A percentile compares a stretch with the other conserved stretches of the same genome.
phyloP scores from a whole-genome alignment of 2,888 invertebrate species.

The Brenthis ino region DNA sequence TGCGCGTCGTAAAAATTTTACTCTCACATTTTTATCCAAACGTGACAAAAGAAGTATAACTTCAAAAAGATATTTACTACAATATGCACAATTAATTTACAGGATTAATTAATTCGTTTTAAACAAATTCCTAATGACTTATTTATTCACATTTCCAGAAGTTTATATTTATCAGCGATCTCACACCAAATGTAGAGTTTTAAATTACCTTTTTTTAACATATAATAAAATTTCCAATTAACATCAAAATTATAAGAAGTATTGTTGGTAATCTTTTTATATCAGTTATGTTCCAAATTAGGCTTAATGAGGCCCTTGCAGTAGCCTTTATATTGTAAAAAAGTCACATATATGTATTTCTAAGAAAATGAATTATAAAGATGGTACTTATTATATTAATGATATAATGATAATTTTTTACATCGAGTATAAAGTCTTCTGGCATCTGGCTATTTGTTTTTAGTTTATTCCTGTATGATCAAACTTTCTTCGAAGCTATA shows the following conservation, averaged over 20 bases:
- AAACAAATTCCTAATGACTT: background rate
- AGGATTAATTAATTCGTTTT: no score
- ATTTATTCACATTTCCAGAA: background rate
- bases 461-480: no score
- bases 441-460: no score
- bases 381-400: no score
- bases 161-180: background rate
- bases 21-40: no score
- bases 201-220: background rate
- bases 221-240: background rate
- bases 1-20: no score
- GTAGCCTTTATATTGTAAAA: conserved; percentile 1
- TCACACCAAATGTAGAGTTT: background rate
- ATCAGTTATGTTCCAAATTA: background rate
- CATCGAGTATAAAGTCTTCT: no score
- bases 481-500: no score
- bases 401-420: no score
- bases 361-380: background rate
- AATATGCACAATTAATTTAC: no score
- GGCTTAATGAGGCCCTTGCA: conserved; percentile 1
- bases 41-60: no score
- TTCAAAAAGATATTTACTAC: no score
- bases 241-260: background rate
- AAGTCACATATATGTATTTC: conserved; percentile 1
- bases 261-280: conserved; percentile 10